These are phyloP conservation scores for Anoplophora glabripennis DNA, from an alignment of 1,140 invertebrate genomes.

Conservation along the genomic window DNA sequence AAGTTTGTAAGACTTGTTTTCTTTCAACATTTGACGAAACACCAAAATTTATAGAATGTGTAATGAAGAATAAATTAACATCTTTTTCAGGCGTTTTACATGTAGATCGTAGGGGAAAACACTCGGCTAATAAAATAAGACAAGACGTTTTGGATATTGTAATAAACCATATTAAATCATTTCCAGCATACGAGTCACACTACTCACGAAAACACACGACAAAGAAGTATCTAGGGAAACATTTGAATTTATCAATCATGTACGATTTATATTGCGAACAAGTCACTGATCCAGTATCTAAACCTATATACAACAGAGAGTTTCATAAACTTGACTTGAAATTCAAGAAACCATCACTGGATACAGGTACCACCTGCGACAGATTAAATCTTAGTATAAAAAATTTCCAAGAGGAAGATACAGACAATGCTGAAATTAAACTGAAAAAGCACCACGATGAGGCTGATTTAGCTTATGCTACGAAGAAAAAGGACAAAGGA, in stretches of 20 bases:
- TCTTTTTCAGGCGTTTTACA: not conserved
- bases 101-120: not conserved
- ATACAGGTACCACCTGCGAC: not conserved
- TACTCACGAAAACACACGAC: not conserved
- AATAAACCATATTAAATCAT: not conserved
- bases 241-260: not conserved
- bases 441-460: too few species aligned
- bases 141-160: not conserved
- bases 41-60: too few species aligned
- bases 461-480: too few species aligned
- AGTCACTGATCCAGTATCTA: too few species aligned
- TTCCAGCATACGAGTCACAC: not conserved
- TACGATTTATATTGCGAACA: slow-evolving; percentile 1
- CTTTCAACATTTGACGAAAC: too few species aligned
- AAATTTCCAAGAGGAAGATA: too few species aligned
- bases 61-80: too few species aligned
- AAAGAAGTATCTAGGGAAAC: not conserved
- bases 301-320: not conserved
- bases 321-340: not conserved
- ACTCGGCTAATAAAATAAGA: not conserved
- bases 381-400: too few species aligned
- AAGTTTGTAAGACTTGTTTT: too few species aligned
- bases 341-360: not conserved
- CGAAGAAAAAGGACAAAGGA: too few species aligned
- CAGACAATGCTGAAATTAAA: too few species aligned